Evolutionary conservation across 2,888 invertebrate species (phyloP).

Genomic region (Orthonychiurus folsomi): DNA sequence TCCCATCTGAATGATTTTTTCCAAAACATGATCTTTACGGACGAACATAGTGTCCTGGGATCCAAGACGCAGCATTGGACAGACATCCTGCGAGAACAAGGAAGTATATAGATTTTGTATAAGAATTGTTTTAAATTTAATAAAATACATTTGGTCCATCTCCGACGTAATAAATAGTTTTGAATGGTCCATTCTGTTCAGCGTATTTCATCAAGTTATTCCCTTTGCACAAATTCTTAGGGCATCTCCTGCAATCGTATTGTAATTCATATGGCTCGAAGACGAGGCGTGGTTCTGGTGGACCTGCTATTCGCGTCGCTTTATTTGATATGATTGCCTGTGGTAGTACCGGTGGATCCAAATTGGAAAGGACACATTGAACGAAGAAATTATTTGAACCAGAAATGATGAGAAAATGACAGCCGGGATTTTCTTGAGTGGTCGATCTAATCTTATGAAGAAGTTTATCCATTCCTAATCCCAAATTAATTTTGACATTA

Average conservation of each 20-base stretch:
- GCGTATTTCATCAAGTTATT: constrained; percentile 59
- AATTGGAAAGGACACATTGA: constrained; percentile 21
- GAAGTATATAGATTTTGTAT: too few species aligned
- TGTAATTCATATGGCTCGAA: constrained; percentile 36
- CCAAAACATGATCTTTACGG: constrained; percentile 50
- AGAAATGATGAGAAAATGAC: constrained; percentile 61
- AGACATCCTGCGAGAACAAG: constrained; percentile 78
- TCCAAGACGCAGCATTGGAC: constrained; percentile 57
- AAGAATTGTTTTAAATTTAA: too few species aligned
- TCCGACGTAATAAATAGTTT: constrained; percentile 27
- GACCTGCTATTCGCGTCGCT: background rate
- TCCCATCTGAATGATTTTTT: constrained; percentile 41
- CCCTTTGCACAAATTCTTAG: constrained; percentile 69
- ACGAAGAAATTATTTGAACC: constrained; percentile 53
- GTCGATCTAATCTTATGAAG: background rate
- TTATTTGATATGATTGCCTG: constrained; percentile 16
- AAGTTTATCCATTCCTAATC: background rate
- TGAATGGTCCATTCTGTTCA: constrained; percentile 49
- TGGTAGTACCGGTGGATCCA: constrained; percentile 27
- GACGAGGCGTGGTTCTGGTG: constrained; percentile 5
- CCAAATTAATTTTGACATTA: background rate
- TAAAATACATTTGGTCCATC: background rate
- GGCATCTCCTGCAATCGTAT: constrained; percentile 26
- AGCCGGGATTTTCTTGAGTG: background rate
- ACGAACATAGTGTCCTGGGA: constrained; percentile 58